phyloP scores from a whole-genome alignment of 2,113 vertebrate species.

The Laticauda laticaudata region DNA sequence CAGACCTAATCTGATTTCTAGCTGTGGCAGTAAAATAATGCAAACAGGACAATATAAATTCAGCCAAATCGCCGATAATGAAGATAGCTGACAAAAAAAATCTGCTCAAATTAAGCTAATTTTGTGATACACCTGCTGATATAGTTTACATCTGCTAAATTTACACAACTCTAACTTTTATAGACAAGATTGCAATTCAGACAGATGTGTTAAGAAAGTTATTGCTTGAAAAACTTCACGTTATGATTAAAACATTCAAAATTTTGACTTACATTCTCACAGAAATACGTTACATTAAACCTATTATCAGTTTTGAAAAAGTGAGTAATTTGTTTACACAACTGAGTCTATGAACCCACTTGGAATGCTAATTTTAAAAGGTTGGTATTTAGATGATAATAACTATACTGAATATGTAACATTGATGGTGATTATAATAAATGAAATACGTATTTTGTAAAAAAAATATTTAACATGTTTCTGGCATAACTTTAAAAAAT shows the following conservation, averaged over 20 bases:
- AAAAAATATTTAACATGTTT: neutral
- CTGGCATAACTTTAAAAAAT: neutral
- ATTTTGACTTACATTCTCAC: neutral
- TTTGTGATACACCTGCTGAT: constrained; percentile 44
- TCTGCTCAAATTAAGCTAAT: neutral
- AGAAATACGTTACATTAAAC: constrained; percentile 6
- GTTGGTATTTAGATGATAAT: neutral
- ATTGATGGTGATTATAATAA: neutral
- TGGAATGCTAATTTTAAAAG: neutral
- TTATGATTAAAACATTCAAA: neutral
- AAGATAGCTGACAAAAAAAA: constrained; percentile 27
- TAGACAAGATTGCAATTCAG: constrained; percentile 15
- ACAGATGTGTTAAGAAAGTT: neutral
- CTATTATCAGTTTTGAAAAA: neutral
- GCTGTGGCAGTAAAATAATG: constrained; percentile 36
- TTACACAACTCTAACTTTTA: constrained; percentile 25
- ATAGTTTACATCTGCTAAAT: constrained; percentile 19
- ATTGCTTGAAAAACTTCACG: neutral
- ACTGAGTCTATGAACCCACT: neutral
- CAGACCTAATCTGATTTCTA: constrained; percentile 34
- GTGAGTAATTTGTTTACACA: neutral
- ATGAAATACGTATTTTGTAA: neutral
- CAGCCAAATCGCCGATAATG: constrained; percentile 25
- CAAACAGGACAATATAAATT: constrained; percentile 28
- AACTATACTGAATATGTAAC: neutral